Base-by-base conservation (phyloP, 1,140 invertebrate genomes). In the Trichoplusia ni region DNA sequence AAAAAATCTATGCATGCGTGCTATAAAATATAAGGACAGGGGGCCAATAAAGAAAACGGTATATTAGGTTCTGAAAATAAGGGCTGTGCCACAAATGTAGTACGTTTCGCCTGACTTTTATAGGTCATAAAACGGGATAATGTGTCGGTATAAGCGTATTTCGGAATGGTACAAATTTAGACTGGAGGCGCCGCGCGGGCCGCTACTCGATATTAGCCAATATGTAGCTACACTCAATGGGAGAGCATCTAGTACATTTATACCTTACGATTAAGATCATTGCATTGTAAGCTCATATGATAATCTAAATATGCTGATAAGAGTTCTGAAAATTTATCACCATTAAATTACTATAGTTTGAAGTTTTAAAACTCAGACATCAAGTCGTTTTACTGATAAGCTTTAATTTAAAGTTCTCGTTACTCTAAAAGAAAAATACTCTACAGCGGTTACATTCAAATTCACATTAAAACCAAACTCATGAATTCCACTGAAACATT, bases 81-180 rank as follows among this genome's bases (percentile, higher is more conserved):
- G 71, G 74, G 73, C 67, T 76, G 71, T 35, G 65, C 64, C 69
- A 82, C 75, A 78, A 90, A 88, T 82, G 86, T 88, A 88, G 79
- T 86, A 82, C 78, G 80, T 90, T 85, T 71, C 72, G 72, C 58
- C 75, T 85, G 87, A 89, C 85, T 86, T 90, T 90, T 90, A 90
- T 90, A 84, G 87, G 81, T 90, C 77, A 87, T 90, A 90, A 90
- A 90, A 80, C 72, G 77, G 85, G 82, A 86, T 90, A 90, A 90
- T 90, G 83, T 87, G 84, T 78, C 71, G 79, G 82, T 75, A 82
- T 81, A 79, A 84, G 85, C 79, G 84, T 88, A 88, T 89, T 90
- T 89, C 80, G 79, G 85, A 85, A 82, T 85, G 72, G 84, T 85
- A 90, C 87, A 90, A 85, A 90, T 89, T 90, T 90, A 90, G 84